These are phyloP conservation scores for Drosophila suboccidentalis DNA, from an alignment of 2,888 invertebrate genomes.

Conservation along the genomic window DNA sequence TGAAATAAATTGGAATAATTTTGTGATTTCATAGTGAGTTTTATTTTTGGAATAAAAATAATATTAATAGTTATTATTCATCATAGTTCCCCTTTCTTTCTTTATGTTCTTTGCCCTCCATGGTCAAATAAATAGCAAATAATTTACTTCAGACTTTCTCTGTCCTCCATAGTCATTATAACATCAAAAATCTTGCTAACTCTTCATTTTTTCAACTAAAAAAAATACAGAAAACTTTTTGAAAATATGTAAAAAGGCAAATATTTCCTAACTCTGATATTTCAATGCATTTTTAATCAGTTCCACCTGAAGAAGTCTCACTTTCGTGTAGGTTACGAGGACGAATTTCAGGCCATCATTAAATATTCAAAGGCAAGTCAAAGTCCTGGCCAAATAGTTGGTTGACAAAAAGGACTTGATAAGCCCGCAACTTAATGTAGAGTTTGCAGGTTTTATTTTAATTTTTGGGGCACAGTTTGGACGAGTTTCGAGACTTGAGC, in stretches of 20 bases:
- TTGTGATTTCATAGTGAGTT: neutral
- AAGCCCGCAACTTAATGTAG: constrained; percentile 19
- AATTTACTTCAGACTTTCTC: too few species aligned
- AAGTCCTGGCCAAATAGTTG: neutral
- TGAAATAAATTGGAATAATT: neutral
- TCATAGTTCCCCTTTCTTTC: too few species aligned
- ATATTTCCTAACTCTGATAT: neutral
- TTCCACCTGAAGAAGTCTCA: neutral
- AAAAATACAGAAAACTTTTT: too few species aligned
- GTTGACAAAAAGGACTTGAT: constrained; percentile 16
- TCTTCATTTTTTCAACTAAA: too few species aligned
- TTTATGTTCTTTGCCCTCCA: too few species aligned
- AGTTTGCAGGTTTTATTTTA: constrained; percentile 19
- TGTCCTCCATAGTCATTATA: too few species aligned
- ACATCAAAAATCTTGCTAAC: too few species aligned
- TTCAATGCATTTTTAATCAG: neutral
- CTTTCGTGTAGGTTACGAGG: neutral
- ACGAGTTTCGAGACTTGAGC: constrained; percentile 8
- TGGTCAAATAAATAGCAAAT: too few species aligned
- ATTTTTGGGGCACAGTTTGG: neutral
- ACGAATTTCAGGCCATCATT: constrained; percentile 1
- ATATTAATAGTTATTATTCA: too few species aligned
- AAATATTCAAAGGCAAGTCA: neutral
- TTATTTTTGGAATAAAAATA: neutral
- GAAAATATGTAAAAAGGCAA: too few species aligned